Conservation (phyloP, 2,888 invertebrate genomes). For the Rugalucina vietnamica region DNA sequence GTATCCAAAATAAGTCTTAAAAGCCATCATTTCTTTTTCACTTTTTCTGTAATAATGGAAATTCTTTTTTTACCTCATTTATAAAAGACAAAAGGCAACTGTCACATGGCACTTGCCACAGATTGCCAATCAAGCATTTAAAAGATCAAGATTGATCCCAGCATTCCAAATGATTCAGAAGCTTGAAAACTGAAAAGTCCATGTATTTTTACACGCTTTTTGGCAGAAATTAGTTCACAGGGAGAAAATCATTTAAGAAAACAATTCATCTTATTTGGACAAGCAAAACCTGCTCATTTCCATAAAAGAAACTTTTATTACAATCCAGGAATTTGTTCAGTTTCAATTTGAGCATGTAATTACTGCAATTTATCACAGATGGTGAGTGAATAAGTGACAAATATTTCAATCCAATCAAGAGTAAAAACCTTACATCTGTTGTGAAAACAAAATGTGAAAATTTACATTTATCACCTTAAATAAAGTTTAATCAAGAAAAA, state of each 20-base stretch:
- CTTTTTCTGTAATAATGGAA: background rate
- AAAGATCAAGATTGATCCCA: constrained; percentile 45
- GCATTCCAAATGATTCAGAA: constrained; percentile 29
- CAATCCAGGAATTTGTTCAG: background rate
- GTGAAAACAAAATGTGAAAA: too few relatives aligned
- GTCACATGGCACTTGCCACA: background rate
- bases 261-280: background rate
- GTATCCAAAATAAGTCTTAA: too few relatives aligned
- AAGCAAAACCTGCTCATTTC: background rate
- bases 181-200: constrained; percentile 36
- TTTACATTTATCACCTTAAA: too few relatives aligned
- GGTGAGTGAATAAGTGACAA: background rate
- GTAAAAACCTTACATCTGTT: too few relatives aligned
- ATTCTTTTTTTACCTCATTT: background rate
- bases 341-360: background rate
- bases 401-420: background rate
- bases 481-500: too few relatives aligned
- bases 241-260: background rate
- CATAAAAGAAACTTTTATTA: background rate
- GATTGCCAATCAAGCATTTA: constrained; percentile 34
- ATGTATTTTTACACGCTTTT: constrained; percentile 31
- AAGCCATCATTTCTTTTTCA: too few relatives aligned
- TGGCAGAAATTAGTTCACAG: background rate
- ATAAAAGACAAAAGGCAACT: background rate
- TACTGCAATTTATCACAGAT: background rate